Evolutionary conservation across 2,888 invertebrate genomes (phyloP).

Genomic region (Rhopalosiphum nymphaeae): DNA sequence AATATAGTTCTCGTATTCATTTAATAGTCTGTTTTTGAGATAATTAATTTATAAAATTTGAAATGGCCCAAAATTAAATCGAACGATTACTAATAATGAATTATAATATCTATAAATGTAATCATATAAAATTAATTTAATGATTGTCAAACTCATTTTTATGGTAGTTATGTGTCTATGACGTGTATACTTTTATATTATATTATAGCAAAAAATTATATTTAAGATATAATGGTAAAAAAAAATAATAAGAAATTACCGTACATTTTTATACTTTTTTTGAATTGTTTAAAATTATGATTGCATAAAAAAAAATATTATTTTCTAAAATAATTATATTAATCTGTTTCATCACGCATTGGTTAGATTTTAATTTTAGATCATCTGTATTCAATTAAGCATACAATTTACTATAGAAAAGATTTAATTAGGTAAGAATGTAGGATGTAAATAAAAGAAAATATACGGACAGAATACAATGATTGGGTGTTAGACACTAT

Average conservation of each 20-base stretch:
- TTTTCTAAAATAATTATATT: conserved; percentile 5
- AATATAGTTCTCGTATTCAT: neutral
- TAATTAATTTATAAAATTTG: neutral
- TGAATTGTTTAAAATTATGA: conserved; percentile 7
- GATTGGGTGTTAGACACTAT: neutral
- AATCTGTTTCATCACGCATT: neutral
- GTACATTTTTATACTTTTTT: neutral
- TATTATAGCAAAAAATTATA: neutral
- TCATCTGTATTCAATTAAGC: conserved; percentile 8
- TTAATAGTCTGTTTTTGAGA: neutral
- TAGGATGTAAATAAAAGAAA: neutral
- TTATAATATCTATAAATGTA: neutral
- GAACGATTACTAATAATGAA: neutral
- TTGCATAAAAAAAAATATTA: neutral
- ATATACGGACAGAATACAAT: neutral
- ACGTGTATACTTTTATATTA: neutral
- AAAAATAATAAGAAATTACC: neutral
- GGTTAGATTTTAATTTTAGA: neutral
- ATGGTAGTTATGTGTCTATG: neutral
- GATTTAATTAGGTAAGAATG: neutral
- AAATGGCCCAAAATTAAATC: neutral
- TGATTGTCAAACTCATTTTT: neutral
- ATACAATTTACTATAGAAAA: neutral
- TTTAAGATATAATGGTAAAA: neutral
- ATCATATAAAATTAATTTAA: neutral